phyloP scores from a whole-genome alignment of 2,888 invertebrate species.

The Pimpla rufipes region DNA sequence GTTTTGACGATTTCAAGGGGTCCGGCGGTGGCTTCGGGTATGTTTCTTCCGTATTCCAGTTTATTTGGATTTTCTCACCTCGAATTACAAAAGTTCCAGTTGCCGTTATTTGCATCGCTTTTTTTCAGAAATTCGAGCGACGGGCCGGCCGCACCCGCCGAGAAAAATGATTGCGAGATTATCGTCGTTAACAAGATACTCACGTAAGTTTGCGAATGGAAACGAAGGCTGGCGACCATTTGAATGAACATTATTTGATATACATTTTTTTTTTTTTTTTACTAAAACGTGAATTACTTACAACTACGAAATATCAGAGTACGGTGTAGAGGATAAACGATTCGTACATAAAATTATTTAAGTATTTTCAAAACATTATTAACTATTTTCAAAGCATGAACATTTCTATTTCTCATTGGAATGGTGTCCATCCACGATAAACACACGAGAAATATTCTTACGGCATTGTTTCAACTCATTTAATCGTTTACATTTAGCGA shows the following conservation, averaged over 20 bases:
- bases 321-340: no score
- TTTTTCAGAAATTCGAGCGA: conserved; percentile 74
- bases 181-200: conserved; percentile 93
- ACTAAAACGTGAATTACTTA: no score
- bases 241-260: background rate
- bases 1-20: conserved; percentile 81
- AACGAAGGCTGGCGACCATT: background rate
- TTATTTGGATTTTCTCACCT: background rate
- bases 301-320: no score
- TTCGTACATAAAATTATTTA: no score
- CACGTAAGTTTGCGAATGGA: conserved; percentile 88
- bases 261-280: no score
- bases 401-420: no score
- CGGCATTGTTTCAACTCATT: conserved; percentile 19
- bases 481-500: conserved; percentile 86
- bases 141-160: conserved; percentile 84
- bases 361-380: no score
- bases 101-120: background rate
- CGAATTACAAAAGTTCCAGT: background rate
- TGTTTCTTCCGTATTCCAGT: conserved; percentile 24
- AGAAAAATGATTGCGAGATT: conserved; percentile 95
- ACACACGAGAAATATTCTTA: conserved; percentile 61
- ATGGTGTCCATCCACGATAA: background rate
- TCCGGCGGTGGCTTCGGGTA: conserved; percentile 80
- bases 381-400: no score